Base-by-base conservation (phyloP, 2,888 invertebrate genomes). In the Caenorhabditis sp. region DNA sequence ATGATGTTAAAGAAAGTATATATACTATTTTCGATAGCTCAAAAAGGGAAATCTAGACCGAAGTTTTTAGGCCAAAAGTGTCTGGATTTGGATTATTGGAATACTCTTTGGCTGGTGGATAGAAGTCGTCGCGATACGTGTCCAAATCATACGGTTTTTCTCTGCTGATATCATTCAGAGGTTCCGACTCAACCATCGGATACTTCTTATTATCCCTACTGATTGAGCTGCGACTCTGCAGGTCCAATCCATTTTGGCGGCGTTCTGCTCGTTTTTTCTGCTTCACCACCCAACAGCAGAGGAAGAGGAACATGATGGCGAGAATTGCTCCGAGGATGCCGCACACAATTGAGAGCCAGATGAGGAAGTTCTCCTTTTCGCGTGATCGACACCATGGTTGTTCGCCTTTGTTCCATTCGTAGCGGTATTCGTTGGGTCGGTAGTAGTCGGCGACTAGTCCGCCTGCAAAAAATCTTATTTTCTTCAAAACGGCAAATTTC, bases 341-440 rank as follows among this genome's bases (percentile, higher is more conserved):
- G 26, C 80, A 64, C 49, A 87, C 82, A 56, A 82, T 83, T n/a
- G 85, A 77, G 53, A 86, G 62, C 87, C 87, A 87, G 43, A 82
- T 87, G 69, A 87, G 69, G 77, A 83, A 84, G 61, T 84, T 87
- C 64, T 87, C 87, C 77, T 84, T 83, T 67, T 87, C 85, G 26
- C 86, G 74, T 12, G 85, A 84, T 65, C 86, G 65, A 61, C 86
- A 86, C 86, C 86, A 86, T 53, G 86, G 86, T 65, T 86, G 86
- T 49, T 77, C 80, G 53, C 86, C 86, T 63, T 83, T 83, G 59
- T 86, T 87, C 86, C 86, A 86, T 64, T 86, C 86, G 68, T 81
- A 86, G 50, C 86, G 78, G 53, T 81, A 85, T 26, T 76, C 68
- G 17, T 66, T 69, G 1, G 82, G 83, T 21, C 80, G 75, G 66